Base-by-base conservation (phyloP, 2,888 invertebrate genomes). In the Odontocerum albicorne region DNA sequence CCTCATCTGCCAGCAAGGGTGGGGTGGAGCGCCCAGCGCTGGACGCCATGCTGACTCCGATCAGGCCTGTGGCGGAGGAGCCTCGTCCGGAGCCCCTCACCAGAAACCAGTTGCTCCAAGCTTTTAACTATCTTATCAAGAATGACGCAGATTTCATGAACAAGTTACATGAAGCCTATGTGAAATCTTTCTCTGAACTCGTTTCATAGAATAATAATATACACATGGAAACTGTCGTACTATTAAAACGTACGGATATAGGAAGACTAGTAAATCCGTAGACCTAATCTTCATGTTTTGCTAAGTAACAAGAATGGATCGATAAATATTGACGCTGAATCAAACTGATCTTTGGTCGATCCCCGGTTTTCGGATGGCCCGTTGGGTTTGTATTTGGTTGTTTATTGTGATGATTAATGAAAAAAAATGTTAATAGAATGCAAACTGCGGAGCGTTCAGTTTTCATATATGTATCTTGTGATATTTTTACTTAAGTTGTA, bases 161-260 rank as follows among this genome's bases (percentile, higher is more conserved):
- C 67, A 92, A 90, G 72, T 77, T 96, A 60, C 94, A 96, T 68
- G 92, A 95, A 74, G 95, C 92, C 49, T 96, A 96, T 70, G 87
- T 94, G 13, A 90, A 92, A 73, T 90, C 90, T 22, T 88, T 90
- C 67, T 82, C 87, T 67, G 88, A 89, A 60, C 73, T 78, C 64
- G 71, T 79, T 10, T 76, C 77, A 44, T 78, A 75, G 58, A 38
- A 49, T 13, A 27, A 15, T 31, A 42, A 17, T 6, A 66, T 20
- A 10, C 15, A 22, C 16, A 39, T 27, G 51, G n/a, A 21, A n/a
- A 12, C 12, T 16, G 13, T 7, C 35, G 40, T 42, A 35, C 49
- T 32, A 12, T 16, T 49, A 19, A 27, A 43, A 12, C 13, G 12
- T 27, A 19, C 12, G 8, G 19, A 21, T n/a, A 20, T 20, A 40